phyloP scores from a whole-genome alignment of 2,888 invertebrate species.

The Apotomis betuletana region DNA sequence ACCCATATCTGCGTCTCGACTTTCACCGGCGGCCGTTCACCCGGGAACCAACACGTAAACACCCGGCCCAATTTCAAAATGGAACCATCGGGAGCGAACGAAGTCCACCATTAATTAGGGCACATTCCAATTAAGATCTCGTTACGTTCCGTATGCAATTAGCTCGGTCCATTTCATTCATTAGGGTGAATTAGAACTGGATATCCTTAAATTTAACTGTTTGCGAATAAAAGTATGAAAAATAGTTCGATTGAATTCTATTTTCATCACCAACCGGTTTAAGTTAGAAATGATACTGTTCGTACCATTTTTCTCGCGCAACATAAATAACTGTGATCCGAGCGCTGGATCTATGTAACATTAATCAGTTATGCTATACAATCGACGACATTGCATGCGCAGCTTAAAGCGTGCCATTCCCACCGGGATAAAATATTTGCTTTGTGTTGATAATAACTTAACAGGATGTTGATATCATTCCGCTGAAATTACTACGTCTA shows the following conservation, averaged over 20 bases:
- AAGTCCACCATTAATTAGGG: constrained; percentile 76
- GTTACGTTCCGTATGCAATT: constrained; percentile 76
- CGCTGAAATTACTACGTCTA: constrained; percentile 22
- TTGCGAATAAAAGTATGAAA: no score
- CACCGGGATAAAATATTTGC: constrained; percentile 50
- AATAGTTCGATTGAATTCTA: background rate
- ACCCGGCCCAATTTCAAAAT: constrained; percentile 74
- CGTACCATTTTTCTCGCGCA: constrained; percentile 35
- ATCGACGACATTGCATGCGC: constrained; percentile 45
- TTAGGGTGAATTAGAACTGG: constrained; percentile 39
- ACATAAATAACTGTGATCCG: constrained; percentile 28
- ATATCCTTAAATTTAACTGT: background rate
- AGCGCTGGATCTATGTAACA: constrained; percentile 34
- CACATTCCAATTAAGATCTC: constrained; percentile 81
- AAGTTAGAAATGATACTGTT: constrained; percentile 19
- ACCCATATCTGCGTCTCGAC: constrained; percentile 77
- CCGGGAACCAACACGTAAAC: constrained; percentile 75
- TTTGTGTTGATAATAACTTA: constrained; percentile 46
- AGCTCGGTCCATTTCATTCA: constrained; percentile 60
- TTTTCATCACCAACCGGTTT: constrained; percentile 20
- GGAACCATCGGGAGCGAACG: constrained; percentile 67
- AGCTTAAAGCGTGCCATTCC: constrained; percentile 44
- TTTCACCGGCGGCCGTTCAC: constrained; percentile 80
- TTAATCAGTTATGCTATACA: constrained; percentile 38
- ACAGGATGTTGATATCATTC: constrained; percentile 47